These are phyloP conservation scores for Lycocerus yunnanus DNA, from an alignment of 2,888 invertebrate species.

Conservation along the genomic window DNA sequence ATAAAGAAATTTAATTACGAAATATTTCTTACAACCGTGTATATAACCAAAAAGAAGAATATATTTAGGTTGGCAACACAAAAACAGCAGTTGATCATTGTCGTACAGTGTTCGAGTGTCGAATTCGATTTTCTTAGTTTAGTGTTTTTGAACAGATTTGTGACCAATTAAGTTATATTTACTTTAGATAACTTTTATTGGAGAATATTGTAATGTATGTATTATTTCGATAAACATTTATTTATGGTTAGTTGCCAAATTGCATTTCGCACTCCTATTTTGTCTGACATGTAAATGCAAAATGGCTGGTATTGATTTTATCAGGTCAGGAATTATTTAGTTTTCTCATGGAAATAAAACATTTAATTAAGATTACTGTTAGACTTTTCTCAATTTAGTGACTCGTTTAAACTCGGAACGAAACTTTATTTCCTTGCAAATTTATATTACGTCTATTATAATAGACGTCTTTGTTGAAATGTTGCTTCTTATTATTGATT, in stretches of 20 bases:
- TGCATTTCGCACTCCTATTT: conserved; percentile 16
- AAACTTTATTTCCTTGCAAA: neutral
- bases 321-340: conserved; percentile 28
- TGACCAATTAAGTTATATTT: neutral
- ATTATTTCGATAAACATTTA: conserved; percentile 3
- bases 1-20: neutral
- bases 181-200: neutral
- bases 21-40: neutral
- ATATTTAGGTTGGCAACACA: neutral
- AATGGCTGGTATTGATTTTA: conserved; percentile 55
- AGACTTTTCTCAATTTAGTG: neutral
- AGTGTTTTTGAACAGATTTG: conserved; percentile 12
- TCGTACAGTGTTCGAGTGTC: conserved; percentile 17
- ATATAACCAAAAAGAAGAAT: neutral
- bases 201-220: conserved; percentile 32
- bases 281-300: conserved; percentile 43
- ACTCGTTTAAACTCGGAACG: neutral
- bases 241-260: neutral
- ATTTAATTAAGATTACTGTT: neutral
- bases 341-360: neutral
- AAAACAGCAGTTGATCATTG: neutral
- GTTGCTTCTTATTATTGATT: neutral
- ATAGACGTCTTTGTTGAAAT: neutral
- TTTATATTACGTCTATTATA: neutral
- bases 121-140: conserved; percentile 6